Base-by-base conservation (phyloP, 2,113 vertebrate species). In the Equus przewalskii region DNA sequence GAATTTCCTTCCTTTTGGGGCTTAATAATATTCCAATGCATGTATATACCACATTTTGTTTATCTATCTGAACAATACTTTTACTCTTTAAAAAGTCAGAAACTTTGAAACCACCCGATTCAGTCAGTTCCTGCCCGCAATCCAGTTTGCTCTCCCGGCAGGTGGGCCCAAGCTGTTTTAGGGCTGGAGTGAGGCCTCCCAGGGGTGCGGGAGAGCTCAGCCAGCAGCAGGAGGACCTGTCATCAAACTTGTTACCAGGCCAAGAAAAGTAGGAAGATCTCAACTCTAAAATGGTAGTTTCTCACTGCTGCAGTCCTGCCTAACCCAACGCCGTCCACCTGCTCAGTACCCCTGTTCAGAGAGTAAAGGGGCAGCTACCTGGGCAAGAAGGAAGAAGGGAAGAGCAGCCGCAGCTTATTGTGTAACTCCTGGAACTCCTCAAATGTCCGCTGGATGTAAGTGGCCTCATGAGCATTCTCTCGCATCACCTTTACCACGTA, bases 361-460 rank as follows among this genome's bases (percentile, higher is more conserved):
- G 3, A 11, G 33, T 0, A 1, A 36, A 73, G 24, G 22, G 0
- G n/a, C 65, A 24, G n/a, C 6, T 99, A 99, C 99, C 99, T 99
- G 98, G 99, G 99, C 22, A 99, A 98, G 95, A 99, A 99, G 2
- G 99, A 99, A 33, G 99, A 99, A 28, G 99, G 99, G 97, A 99
- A 99, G 95, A 99, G 97, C 69, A 99, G 99, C 54, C 99, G 99
- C 69, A 99, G 98, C 67, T 99, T 99, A 98, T 98, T 99, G 98
- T 99, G 99, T 80, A 99, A 98, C 93, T 99, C 99, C 88, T 99
- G 99, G 98, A 99, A 99, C 98, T 99, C 99, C 95, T 99, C 99
- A 93, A 99, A 99, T 0, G 99, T 99, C 89, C 99, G 99, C 98
- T 99, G 99, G 96, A 99, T 99, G 6, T 99, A 98, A 46, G 96